Evolutionary conservation across 1,140 invertebrate genomes (phyloP).

Genomic region (Colletes gigas): DNA sequence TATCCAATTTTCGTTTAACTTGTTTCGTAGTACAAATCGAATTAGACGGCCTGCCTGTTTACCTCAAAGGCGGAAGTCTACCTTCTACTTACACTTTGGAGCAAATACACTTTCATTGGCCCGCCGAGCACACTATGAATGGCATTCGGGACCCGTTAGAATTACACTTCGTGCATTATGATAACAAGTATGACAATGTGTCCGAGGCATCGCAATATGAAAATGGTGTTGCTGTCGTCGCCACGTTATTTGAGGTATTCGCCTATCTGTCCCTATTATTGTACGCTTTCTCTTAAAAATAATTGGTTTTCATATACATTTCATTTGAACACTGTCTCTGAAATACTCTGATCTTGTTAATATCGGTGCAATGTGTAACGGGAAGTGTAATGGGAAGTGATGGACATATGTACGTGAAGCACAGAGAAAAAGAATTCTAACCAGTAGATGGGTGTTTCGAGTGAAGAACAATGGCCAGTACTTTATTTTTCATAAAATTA

Average conservation of each 20-base stretch:
- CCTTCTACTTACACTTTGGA: constrained; percentile 83
- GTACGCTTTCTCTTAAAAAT: no score
- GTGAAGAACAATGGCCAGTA: no score
- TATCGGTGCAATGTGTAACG: no score
- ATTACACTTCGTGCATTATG: constrained; percentile 88
- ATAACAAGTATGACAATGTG: constrained; percentile 82
- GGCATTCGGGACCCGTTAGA: constrained; percentile 82
- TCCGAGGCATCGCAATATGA: constrained; percentile 81
- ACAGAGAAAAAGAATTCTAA: no score
- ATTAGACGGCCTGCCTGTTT: constrained; percentile 68
- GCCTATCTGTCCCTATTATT: not conserved
- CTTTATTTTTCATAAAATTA: no score
- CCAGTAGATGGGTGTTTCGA: no score
- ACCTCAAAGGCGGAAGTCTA: constrained; percentile 81
- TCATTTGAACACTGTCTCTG: not conserved
- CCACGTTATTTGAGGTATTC: constrained; percentile 85
- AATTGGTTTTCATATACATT: not conserved
- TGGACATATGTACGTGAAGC: no score
- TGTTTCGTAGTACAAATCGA: constrained; percentile 73
- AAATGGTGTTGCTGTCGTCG: constrained; percentile 87
- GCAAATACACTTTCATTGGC: constrained; percentile 91
- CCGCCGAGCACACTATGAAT: constrained; percentile 88
- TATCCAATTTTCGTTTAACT: not conserved
- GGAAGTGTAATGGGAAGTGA: no score
- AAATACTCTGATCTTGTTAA: no score